A percentile compares a stretch with the other conserved stretches of the same genome.
These are phyloP conservation scores for Prionailurus viverrinus DNA, from an alignment of 2,113 vertebrate species.

Conservation along the genomic window DNA sequence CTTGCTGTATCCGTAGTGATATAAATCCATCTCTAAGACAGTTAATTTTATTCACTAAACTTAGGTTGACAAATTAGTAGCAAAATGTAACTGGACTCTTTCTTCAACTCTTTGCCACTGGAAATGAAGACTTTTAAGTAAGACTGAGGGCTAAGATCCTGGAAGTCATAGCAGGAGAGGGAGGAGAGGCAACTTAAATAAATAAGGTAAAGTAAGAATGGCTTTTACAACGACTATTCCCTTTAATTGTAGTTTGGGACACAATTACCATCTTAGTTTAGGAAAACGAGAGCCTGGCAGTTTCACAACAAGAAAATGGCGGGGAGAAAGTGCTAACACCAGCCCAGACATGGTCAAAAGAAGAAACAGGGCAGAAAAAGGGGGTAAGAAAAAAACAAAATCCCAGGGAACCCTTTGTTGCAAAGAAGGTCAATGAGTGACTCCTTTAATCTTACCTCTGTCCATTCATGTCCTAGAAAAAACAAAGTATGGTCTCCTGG, in stretches of 20 bases:
- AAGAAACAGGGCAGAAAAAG: not conserved
- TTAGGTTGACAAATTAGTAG: not conserved
- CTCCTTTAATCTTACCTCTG: not conserved
- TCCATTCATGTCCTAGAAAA: not conserved
- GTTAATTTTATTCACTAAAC: not conserved
- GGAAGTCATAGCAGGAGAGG: not conserved
- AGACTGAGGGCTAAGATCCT: not conserved
- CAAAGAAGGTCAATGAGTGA: not conserved
- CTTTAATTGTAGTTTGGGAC: not conserved
- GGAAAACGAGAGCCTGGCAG: not conserved
- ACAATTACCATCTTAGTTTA: not conserved
- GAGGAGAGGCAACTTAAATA: not conserved
- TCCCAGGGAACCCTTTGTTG: not conserved
- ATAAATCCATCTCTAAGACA: not conserved
- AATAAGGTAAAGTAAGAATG: not conserved
- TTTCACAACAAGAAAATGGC: not conserved
- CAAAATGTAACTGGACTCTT: not conserved
- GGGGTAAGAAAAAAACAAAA: too few species aligned
- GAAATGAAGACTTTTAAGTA: not conserved
- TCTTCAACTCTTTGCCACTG: not conserved
- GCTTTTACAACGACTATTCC: not conserved
- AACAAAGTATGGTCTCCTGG: not conserved
- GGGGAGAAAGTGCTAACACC: not conserved
- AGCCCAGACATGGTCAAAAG: not conserved
- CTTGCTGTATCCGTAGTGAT: not conserved